Evolutionary conservation across 2,113 vertebrate genomes (phyloP).

Genomic region (Micromys minutus): DNA sequence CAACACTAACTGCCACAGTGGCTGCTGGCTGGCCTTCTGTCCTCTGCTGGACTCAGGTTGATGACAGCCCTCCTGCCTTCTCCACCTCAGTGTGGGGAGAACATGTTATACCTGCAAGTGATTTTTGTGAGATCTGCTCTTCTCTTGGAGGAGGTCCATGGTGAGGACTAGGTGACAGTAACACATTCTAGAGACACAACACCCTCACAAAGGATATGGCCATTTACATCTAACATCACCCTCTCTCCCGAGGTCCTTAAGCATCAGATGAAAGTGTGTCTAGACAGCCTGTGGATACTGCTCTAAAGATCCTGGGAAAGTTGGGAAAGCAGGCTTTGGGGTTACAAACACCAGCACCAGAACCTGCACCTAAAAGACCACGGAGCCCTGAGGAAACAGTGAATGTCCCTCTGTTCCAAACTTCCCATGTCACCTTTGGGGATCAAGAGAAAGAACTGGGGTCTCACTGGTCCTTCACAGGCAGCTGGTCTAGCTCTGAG

Average conservation of each 20-base stretch:
- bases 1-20: background rate
- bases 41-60: background rate
- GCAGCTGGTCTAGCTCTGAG: background rate
- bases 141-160: background rate
- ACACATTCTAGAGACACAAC: background rate
- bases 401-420: background rate
- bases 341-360: background rate
- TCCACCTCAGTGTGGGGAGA: fast-evolving
- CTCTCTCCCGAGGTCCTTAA: background rate
- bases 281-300: background rate
- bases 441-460: background rate
- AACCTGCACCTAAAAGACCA: background rate
- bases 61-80: fast-evolving
- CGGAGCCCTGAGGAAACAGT: background rate
- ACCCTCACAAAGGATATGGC: background rate
- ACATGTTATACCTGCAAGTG: no score
- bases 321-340: background rate
- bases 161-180: no score
- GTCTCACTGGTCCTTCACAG: background rate
- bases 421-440: background rate
- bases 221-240: background rate
- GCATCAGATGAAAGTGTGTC: background rate
- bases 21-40: fast-evolving
- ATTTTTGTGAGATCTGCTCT: background rate
- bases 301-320: background rate